Conservation (phyloP, 2,888 invertebrate genomes). For the Tiliacea aurago region DNA sequence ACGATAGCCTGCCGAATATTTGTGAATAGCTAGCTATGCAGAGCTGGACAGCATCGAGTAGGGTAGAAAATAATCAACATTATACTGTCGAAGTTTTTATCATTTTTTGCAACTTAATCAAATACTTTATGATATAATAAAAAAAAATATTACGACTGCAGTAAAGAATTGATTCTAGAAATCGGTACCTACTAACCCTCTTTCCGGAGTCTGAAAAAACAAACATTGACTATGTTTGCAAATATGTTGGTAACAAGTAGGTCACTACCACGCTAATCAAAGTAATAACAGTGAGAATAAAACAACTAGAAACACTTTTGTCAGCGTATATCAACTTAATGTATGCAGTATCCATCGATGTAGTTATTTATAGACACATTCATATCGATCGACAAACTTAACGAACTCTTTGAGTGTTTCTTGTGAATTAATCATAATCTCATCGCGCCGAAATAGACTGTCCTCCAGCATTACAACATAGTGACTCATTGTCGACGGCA, state of each 20-base stretch:
- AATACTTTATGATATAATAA: not conserved
- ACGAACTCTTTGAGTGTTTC: constrained; percentile 66
- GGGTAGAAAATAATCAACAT: not conserved
- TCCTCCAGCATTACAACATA: constrained; percentile 84
- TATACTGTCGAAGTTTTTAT: not conserved
- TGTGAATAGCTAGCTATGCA: no score
- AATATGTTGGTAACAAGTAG: constrained; percentile 14
- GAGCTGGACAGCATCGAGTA: not conserved
- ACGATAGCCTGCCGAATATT: no score
- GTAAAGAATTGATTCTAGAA: not conserved
- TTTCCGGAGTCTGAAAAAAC: not conserved
- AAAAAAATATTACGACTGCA: not conserved
- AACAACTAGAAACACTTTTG: constrained; percentile 11
- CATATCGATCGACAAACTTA: constrained; percentile 59
- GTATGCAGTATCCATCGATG: constrained; percentile 5
- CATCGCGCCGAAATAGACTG: constrained; percentile 88
- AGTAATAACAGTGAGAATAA: constrained; percentile 11
- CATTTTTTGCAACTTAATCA: constrained; percentile 7
- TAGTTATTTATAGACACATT: constrained; percentile 24
- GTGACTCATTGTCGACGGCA: constrained; percentile 85
- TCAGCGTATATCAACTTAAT: not conserved
- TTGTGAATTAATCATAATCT: constrained; percentile 82
- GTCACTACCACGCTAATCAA: constrained; percentile 25
- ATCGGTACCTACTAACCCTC: not conserved
- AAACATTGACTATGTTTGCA: constrained; percentile 1